These are phyloP conservation scores for Rhodophaea formosa DNA, from an alignment of 2,888 invertebrate genomes.

Conservation along the genomic window DNA sequence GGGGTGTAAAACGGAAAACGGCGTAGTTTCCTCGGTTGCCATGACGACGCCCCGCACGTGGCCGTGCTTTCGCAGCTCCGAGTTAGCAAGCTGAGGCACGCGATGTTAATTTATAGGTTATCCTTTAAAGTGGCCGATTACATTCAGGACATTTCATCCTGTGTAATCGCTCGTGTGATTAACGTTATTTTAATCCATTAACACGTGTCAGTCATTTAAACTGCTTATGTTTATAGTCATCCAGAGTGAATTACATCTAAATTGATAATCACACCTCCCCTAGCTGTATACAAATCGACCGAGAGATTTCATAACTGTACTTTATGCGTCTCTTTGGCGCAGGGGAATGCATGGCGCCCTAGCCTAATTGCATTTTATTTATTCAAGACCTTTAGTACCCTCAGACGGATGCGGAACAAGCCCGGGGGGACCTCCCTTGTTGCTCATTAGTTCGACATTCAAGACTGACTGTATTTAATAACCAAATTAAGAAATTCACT, in stretches of 20 bases:
- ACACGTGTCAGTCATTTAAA: slow-evolving; percentile 26
- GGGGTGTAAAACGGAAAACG: slow-evolving; percentile 51
- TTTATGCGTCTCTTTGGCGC: slow-evolving; percentile 42
- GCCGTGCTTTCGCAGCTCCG: slow-evolving; percentile 49
- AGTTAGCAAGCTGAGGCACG: slow-evolving; percentile 55
- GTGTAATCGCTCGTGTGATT: slow-evolving; percentile 50
- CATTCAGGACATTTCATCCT: slow-evolving; percentile 43
- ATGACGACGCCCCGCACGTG: slow-evolving; percentile 74
- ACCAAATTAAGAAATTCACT: slow-evolving; percentile 40
- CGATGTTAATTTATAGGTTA: slow-evolving; percentile 50
- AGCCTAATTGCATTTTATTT: slow-evolving; percentile 76
- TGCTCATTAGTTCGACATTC: slow-evolving; percentile 57
- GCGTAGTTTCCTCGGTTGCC: slow-evolving; percentile 73
- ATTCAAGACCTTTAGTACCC: slow-evolving; percentile 64
- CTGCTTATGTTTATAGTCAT: slow-evolving; percentile 27
- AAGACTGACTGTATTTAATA: slow-evolving; percentile 39
- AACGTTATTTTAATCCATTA: slow-evolving; percentile 36
- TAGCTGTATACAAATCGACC: slow-evolving; percentile 32
- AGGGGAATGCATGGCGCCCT: slow-evolving; percentile 48
- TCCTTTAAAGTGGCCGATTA: slow-evolving; percentile 51
- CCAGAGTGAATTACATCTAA: slow-evolving; percentile 41
- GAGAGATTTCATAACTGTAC: slow-evolving; percentile 50
- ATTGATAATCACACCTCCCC: slow-evolving; percentile 49
- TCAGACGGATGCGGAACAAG: slow-evolving; percentile 42
- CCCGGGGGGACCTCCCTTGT: slow-evolving; percentile 46